phyloP scores from a whole-genome alignment of 2,797 vertebrate genomes.

The Centroberyx gerrardi region DNA sequence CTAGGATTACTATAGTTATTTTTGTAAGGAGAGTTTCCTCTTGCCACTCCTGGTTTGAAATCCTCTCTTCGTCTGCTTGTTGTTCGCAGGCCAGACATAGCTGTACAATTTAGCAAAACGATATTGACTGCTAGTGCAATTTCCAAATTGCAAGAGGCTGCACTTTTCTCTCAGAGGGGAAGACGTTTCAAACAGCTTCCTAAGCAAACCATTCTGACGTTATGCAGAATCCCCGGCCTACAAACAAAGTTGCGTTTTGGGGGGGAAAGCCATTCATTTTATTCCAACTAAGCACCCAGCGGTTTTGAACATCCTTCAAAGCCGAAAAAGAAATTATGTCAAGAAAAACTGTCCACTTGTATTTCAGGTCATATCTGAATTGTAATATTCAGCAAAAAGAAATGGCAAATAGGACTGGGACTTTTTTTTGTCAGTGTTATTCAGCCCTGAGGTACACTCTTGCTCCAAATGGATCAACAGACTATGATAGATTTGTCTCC shows the following conservation, averaged over 20 bases:
- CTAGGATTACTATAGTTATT: conserved; percentile 27
- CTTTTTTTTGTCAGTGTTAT: conserved; percentile 63
- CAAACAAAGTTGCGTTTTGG: conserved; percentile 55
- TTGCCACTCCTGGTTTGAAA: conserved; percentile 40
- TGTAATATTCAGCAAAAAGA: conserved; percentile 42
- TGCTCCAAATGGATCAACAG: conserved; percentile 56
- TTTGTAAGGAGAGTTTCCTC: conserved; percentile 20
- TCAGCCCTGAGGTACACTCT: conserved; percentile 28
- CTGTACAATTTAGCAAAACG: conserved; percentile 55
- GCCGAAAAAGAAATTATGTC: conserved; percentile 5
- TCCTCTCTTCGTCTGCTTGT: conserved; percentile 54
- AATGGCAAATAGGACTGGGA: conserved; percentile 40
- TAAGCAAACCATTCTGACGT: conserved; percentile 48
- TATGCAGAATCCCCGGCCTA: conserved; percentile 40
- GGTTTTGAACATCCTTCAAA: conserved; percentile 53
- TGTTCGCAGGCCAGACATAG: conserved; percentile 37
- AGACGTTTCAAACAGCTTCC: conserved; percentile 41
- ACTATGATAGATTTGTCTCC: conserved; percentile 61
- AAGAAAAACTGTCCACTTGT: conserved; percentile 30
- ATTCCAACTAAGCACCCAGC: conserved; percentile 47
- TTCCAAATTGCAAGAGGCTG: conserved; percentile 51
- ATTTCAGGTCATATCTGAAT: conserved; percentile 46
- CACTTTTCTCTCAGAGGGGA: conserved; percentile 25
- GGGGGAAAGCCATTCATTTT: conserved; percentile 51
- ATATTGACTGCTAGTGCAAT: conserved; percentile 49